These are phyloP conservation scores for Sorex fumeus DNA, from an alignment of 2,113 vertebrate genomes.

Conservation along the genomic window DNA sequence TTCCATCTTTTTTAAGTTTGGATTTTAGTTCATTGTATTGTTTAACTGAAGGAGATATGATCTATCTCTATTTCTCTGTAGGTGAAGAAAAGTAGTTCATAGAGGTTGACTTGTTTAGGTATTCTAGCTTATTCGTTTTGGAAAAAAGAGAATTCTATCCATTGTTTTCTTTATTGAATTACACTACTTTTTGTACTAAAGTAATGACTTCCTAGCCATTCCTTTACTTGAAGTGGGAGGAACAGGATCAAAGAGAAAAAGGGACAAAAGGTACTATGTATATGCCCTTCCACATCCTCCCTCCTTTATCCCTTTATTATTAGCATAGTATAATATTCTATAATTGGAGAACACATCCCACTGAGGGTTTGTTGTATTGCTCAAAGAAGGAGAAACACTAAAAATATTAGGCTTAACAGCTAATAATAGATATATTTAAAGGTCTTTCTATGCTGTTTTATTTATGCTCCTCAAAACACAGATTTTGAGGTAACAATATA, in stretches of 20 bases:
- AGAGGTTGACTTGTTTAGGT: conserved; percentile 46
- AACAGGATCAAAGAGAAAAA: conserved; percentile 58
- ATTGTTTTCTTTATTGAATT: conserved; percentile 49
- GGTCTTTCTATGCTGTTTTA: conserved; percentile 44
- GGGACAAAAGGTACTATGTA: conserved; percentile 20
- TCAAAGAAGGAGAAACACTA: conserved; percentile 30
- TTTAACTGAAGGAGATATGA: conserved; percentile 37
- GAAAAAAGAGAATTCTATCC: conserved; percentile 11
- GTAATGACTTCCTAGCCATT: conserved; percentile 19
- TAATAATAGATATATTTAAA: conserved; percentile 36
- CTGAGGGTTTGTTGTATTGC: conserved; percentile 41
- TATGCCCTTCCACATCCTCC: not conserved
- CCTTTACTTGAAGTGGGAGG: conserved; percentile 48
- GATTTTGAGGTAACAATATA: conserved; percentile 40
- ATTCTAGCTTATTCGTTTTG: conserved; percentile 53
- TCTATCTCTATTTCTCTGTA: conserved; percentile 52
- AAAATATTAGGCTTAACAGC: conserved; percentile 42
- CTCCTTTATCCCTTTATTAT: conserved; percentile 8
- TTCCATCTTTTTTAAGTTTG: conserved; percentile 44
- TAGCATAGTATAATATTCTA: conserved; percentile 10
- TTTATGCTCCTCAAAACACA: conserved; percentile 51
- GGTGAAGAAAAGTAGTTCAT: not conserved
- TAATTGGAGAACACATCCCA: conserved; percentile 24
- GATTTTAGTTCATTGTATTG: conserved; percentile 38
- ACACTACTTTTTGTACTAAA: conserved; percentile 18